Base-by-base conservation (phyloP, 2,888 invertebrate genomes). In the Bibio marci region DNA sequence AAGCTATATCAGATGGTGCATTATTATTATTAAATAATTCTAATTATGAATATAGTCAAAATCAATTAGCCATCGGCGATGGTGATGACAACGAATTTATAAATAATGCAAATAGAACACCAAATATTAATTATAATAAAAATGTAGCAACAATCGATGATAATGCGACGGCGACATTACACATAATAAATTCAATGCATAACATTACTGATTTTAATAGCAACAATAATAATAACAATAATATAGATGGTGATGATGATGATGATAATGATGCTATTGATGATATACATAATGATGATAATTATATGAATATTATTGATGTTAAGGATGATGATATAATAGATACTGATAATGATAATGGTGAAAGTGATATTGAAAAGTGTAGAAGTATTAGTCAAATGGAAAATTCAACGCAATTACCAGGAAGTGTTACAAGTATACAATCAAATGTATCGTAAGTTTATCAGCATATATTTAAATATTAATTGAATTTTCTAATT, bases 271-370 rank as follows among this genome's bases (percentile, higher is more conserved):
- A 18, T 13, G 17, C 11, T 13, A 22, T 37, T 13, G 37, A 48
- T 30, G 48, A 46, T 8, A 46, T 46, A 12, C 49, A 51, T 4
- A 51, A 49, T 1, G 49, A 49, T 14, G 50, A 53, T 27, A 27
- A 12, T 17, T 30, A 42, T 15, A 30, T 38, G 30, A 19, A 22
- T 22, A 19, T 38, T 15, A 17, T 17, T 18, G 37, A 37, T 18
- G 12, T 5, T 27, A 41, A 14, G 36, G 18, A 19, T 35, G 14
- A 35, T 4, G 15, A 11, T 11, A 18, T 18, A 14, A 35, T 36
- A 14, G 33, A 39, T n/a, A 28, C 33, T 28, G 18, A 19, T 17
- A 18, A 36, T 1, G 36, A 39, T 39, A 27, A 30, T 25, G 14
- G n/a, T 26, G 22, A 14, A 6, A 26, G 33, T 15, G 36, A 32